Evolutionary conservation across 2,888 invertebrate species (phyloP), one percentile per base, ranked within the genome.

Genomic region (Aleiodes leptofemur): DNA sequence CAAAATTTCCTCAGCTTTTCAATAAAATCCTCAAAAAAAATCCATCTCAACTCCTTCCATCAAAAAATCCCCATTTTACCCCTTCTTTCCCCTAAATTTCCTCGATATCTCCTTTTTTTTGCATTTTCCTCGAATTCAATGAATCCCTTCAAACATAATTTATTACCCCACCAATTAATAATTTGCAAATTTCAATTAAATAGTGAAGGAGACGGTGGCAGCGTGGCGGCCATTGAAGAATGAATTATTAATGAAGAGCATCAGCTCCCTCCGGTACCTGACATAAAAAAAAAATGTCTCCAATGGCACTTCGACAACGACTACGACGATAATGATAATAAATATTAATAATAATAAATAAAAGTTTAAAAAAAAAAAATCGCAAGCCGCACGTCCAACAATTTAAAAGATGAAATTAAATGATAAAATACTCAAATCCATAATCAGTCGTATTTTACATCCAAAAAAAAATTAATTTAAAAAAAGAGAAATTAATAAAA

Each of bases 151-250:
- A 3, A 4, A 5, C 9, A 29, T 23, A 11, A 9, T n/a, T 7
- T 23, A 34, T 8, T 3, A 68, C 16, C 59, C 9, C 23, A 29
- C 69, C 6, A 57, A 59, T 50, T 34, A 14, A 59, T 34, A 68
- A 29, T 53, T 23, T 71, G 61, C 23, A 23, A 11, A 48, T 11
- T 51, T 23, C 13, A 56, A 51, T 48, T 64, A 70, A 74, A 77
- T 90, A 92, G 92, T 92, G 91, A 92, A 91, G 91, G 91, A 92
- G 90, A 91, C 91, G 90, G 91, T 91, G 91, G 91, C 91, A 90
- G 90, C 89, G 90, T 87, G 88, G 87, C 86, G 86, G 87, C 86
- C 85, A 82, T 82, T 86, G 83, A 82, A 87, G 86, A 82, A 82
- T 83, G 84, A 82, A 82, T 83, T 85, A 81, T 83, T 85, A 80